Percentiles rank a stretch among this genome's conserved stretches.
Conservation (phyloP, 2,113 vertebrate genomes). For the Pelusios castaneus region DNA sequence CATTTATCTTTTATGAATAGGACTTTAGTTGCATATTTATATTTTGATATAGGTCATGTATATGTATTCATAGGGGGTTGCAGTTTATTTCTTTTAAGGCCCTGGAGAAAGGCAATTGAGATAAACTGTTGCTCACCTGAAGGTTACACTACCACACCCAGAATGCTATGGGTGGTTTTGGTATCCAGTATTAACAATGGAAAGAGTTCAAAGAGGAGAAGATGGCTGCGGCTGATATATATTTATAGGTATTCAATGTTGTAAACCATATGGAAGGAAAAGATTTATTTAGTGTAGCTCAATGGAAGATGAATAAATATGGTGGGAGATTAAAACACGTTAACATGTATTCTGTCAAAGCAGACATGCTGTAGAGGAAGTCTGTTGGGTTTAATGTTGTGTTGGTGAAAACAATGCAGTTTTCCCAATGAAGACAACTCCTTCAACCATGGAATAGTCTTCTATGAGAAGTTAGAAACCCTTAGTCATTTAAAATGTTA, state of each 20-base stretch:
- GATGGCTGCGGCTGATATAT: background rate
- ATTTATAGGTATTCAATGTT: background rate
- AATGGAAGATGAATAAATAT: background rate
- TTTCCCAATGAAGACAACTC: background rate
- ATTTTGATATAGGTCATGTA: too few relatives aligned
- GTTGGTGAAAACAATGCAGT: background rate
- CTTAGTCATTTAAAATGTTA: background rate
- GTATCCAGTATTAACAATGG: rapidly evolving
- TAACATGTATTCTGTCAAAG: background rate
- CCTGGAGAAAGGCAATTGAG: too few relatives aligned
- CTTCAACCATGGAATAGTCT: background rate
- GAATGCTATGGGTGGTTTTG: background rate
- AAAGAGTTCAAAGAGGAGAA: background rate
- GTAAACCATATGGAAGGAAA: background rate
- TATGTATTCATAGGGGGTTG: too few relatives aligned
- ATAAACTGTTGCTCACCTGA: too few relatives aligned
- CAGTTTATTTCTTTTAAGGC: too few relatives aligned
- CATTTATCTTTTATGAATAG: too few relatives aligned
- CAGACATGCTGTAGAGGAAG: background rate
- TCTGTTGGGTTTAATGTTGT: background rate
- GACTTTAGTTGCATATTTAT: too few relatives aligned
- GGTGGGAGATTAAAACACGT: background rate
- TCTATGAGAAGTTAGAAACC: background rate
- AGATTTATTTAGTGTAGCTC: background rate
- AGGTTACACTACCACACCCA: too few relatives aligned